These are phyloP conservation scores for Mellilla xanthometata DNA, from an alignment of 2,888 invertebrate genomes.

Conservation along the genomic window DNA sequence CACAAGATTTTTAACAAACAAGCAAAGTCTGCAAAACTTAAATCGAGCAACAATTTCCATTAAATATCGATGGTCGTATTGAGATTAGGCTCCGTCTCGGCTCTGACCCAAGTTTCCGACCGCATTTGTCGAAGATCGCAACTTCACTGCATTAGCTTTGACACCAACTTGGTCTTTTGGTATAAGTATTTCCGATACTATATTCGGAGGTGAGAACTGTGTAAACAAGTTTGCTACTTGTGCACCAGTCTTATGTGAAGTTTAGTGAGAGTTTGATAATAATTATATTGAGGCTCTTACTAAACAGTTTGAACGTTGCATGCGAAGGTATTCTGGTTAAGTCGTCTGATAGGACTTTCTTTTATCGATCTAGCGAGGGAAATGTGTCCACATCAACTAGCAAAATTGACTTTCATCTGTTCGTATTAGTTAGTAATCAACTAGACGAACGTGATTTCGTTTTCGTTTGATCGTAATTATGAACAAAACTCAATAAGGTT, in stretches of 20 bases:
- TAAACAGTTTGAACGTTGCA: too few species aligned
- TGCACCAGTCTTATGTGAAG: neutral
- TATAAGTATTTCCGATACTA: conserved; percentile 21
- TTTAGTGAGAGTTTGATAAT: too few species aligned
- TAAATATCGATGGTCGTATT: conserved; percentile 27
- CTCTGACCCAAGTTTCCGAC: conserved; percentile 60
- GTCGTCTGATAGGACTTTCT: too few species aligned
- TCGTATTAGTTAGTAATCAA: too few species aligned
- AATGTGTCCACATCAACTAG: too few species aligned
- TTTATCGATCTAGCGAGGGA: too few species aligned
- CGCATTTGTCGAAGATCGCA: conserved; percentile 64
- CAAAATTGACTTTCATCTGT: too few species aligned
- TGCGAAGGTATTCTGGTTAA: too few species aligned
- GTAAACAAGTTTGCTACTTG: conserved; percentile 6
- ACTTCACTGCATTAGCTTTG: conserved; percentile 64
- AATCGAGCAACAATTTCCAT: conserved; percentile 22
- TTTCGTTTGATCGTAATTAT: too few species aligned
- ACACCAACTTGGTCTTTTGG: conserved; percentile 53
- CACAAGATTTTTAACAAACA: conserved; percentile 4
- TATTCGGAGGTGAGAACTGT: conserved; percentile 22
- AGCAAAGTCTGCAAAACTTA: conserved; percentile 9
- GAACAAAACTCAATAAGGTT: too few species aligned
- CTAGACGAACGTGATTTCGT: too few species aligned
- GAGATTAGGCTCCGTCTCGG: conserved; percentile 27
- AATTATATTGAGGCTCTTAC: too few species aligned